Conservation (phyloP, 2,888 invertebrate genomes). For the Tetanocera ferruginea region DNA sequence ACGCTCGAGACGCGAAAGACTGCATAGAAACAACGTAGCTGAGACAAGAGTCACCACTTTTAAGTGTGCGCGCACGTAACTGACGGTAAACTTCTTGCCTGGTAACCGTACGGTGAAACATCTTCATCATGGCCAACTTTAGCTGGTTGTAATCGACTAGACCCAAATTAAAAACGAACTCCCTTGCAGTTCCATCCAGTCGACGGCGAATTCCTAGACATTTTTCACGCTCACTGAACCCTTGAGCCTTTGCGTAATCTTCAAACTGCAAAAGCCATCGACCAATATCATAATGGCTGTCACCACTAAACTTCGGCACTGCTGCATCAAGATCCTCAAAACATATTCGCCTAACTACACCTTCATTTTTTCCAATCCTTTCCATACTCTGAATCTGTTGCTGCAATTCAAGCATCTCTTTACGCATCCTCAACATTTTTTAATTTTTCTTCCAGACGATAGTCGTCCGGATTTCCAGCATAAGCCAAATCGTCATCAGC, state of each 20-base stretch:
- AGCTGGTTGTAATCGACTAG: slow-evolving; percentile 7
- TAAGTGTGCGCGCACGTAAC: slow-evolving; percentile 15
- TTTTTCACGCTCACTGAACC: neutral
- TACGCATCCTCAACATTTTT: neutral
- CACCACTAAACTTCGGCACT: slow-evolving; percentile 26
- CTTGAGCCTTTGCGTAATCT: neutral
- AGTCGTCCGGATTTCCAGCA: too few species aligned
- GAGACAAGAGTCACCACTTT: neutral
- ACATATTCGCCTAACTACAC: neutral
- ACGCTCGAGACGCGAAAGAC: slow-evolving; percentile 6
- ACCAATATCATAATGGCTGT: slow-evolving; percentile 16
- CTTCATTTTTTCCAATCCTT: too few species aligned
- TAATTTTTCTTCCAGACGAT: too few species aligned
- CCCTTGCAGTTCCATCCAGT: slow-evolving; percentile 19
- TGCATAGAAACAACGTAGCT: too few species aligned
- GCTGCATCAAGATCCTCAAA: slow-evolving; percentile 30
- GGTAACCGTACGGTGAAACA: slow-evolving; percentile 30
- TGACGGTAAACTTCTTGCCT: slow-evolving; percentile 39
- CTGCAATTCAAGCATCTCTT: neutral
- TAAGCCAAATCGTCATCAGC: too few species aligned
- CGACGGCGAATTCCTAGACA: neutral
- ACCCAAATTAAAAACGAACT: slow-evolving; percentile 21
- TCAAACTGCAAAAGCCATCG: slow-evolving; percentile 22
- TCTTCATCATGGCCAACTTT: slow-evolving; percentile 6
- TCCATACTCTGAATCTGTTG: neutral